Evolutionary conservation across 2,888 invertebrate genomes (phyloP).

Genomic region (Drosophila monieri): DNA sequence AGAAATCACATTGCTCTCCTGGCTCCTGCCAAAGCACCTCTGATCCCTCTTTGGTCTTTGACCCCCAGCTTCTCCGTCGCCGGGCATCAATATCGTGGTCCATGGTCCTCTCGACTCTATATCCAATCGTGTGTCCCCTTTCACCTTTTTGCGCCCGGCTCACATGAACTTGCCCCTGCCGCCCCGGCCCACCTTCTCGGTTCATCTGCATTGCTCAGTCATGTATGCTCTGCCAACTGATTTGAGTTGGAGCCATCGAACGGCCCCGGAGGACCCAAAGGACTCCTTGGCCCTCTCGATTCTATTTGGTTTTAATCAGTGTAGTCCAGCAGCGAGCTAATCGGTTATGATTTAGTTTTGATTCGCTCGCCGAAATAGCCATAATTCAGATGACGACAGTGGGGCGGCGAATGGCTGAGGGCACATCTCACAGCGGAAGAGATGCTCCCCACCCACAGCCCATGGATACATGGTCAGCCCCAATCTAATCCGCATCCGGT

Average conservation of each 20-base stretch:
- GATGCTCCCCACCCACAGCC: neutral
- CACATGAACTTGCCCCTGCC: constrained; percentile 3
- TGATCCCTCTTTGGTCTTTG: constrained; percentile 12
- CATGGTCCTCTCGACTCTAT: constrained; percentile 2
- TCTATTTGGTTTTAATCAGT: constrained; percentile 69
- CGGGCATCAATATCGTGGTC: constrained; percentile 21
- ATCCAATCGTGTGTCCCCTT: constrained; percentile 14
- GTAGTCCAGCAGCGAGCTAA: constrained; percentile 67
- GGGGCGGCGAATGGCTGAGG: neutral
- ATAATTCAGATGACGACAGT: constrained; percentile 44
- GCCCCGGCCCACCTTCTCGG: constrained; percentile 16
- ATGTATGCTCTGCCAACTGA: constrained; percentile 71
- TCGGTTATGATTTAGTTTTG: constrained; percentile 78
- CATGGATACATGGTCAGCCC: neutral
- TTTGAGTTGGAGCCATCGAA: constrained; percentile 53
- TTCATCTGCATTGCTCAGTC: constrained; percentile 74
- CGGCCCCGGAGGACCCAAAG: constrained; percentile 12
- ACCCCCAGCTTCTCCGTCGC: neutral
- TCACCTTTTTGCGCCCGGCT: constrained; percentile 32
- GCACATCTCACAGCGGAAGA: neutral
- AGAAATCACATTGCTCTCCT: constrained; percentile 39
- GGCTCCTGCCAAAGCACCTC: constrained; percentile 17
- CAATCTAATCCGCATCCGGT: constrained; percentile 9
- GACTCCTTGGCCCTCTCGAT: constrained; percentile 1
- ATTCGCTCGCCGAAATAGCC: constrained; percentile 63